Base-by-base conservation (phyloP, 2,797 vertebrate species). In the Halcyon smyrnensis region DNA sequence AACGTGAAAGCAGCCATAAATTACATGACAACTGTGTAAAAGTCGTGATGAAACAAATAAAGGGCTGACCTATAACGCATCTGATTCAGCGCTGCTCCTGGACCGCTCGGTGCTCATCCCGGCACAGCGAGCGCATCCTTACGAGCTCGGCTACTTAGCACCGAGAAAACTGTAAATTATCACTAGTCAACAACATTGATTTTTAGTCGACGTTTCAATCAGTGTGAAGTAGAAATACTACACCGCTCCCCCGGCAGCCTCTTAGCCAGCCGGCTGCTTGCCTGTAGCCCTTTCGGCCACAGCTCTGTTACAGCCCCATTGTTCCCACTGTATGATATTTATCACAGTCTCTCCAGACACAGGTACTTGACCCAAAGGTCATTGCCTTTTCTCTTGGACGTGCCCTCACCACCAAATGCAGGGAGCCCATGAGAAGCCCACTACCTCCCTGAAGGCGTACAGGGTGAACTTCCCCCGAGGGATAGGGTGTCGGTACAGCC, bases 31-130 rank as follows among this genome's bases (percentile, higher is more conserved):
- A 98, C 98, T 97, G 97, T 97, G 97, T 98, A 98, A 98, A 98
- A 98, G 98, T 98, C 97, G 93, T 97, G 98, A 98, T 98, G 98
- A 97, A 98, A 98, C 98, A 98, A 98, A 98, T 98, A 97, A 98
- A 98, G 97, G 98, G 97, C 97, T 98, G 98, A 98, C 98, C 98
- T 97, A 97, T 90, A 97, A 97, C 32, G 96, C 92, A 86, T 97
- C 97, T 91, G 97, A 98, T 98, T 97, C 98, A 97, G 76, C 84
- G 46, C 95, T 46, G 94, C 64, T 76, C 94, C 95, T 62, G 60
- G 93, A 92, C 95, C 90, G 36, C 97, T 94, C 89, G 4, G 84
- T 28, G 75, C 97, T 94, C 95, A 85, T 89, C 97, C 96, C 77
- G 43, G 92, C 62, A 30, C 70, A 2, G 94, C 90, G 75, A 97